Base-by-base conservation (phyloP, 2,113 vertebrate species). In the Spermophilus dauricus region DNA sequence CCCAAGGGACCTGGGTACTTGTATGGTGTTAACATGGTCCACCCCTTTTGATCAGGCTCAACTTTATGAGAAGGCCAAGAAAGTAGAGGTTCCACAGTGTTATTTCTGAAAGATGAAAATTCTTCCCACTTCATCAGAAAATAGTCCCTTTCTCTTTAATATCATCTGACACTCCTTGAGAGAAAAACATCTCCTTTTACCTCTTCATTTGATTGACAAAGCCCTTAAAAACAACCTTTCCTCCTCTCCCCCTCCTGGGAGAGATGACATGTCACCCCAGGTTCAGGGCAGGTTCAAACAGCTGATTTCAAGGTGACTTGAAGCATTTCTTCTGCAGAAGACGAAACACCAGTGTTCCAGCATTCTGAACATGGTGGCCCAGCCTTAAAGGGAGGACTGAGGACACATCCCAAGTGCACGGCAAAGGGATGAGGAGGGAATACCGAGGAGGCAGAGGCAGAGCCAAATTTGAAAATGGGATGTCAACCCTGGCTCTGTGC, bases 191-290 rank as follows among this genome's bases (percentile, higher is more conserved):
- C 12, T 32, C 14, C 14, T 85, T 94, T 70, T 0, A 28, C 39
- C 30, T 58, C 81, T 91, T 45, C 76, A 80, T 75, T 77, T 58
- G n/a, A 76, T 17, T 86, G 89, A 91, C 76, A 92, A 94, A 86
- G 48, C 32, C 6, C 39, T 30, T 17, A 10, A 81, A 83, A 3
- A 72, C 10, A 76, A 28, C 8, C 17, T 58, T 65, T 51, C 26
- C 42, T 14, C 28, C 5, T 48, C 13, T 83, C 4, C n/a, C 6
- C 13, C 34, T 84, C 28, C 32, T 0, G 0, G 4, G 10, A 89
- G 51, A 86, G 4, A 20, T 45, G 22, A 72, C 16, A 39, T 34
- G 26, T 63, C 61, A 61, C 48, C 65, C 61, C 39, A 75, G 70
- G 87, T 84, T 93, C 72, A 87, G 30, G 69, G 32, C n/a, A 95